These are phyloP conservation scores for Pristionchus maxplancki DNA, from an alignment of 2,888 invertebrate genomes.

Conservation along the genomic window DNA sequence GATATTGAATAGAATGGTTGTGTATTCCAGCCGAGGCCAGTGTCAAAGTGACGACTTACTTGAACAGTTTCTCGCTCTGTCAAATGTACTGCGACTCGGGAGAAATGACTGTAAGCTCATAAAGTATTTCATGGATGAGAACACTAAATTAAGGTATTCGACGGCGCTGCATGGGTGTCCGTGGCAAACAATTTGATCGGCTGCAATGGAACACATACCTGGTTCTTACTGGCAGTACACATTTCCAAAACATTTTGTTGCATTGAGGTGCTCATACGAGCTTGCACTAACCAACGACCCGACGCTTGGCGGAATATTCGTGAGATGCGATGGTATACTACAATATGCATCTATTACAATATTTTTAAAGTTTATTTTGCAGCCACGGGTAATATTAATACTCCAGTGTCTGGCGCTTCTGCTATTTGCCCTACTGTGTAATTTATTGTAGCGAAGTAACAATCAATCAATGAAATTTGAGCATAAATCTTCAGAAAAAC, in stretches of 20 bases:
- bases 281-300: neutral
- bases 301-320: neutral
- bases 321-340: neutral
- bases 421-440: neutral
- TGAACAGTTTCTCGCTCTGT: neutral
- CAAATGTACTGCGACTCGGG: neutral
- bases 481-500: too few species aligned
- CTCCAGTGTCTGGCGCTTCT: neutral
- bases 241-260: neutral
- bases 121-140: too few species aligned
- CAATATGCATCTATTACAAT: neutral
- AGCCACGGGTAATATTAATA: neutral
- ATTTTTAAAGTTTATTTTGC: neutral
- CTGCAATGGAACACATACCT: neutral
- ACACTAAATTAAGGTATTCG: neutral
- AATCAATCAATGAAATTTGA: too few species aligned
- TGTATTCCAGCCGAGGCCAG: neutral
- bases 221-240: neutral
- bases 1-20: neutral
- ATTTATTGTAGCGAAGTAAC: neutral
- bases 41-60: neutral
- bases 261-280: neutral
- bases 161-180: neutral
- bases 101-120: neutral
- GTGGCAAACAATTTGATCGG: neutral